Conservation (phyloP, 2,113 vertebrate species). For the Misgurnus mizolepis region DNA sequence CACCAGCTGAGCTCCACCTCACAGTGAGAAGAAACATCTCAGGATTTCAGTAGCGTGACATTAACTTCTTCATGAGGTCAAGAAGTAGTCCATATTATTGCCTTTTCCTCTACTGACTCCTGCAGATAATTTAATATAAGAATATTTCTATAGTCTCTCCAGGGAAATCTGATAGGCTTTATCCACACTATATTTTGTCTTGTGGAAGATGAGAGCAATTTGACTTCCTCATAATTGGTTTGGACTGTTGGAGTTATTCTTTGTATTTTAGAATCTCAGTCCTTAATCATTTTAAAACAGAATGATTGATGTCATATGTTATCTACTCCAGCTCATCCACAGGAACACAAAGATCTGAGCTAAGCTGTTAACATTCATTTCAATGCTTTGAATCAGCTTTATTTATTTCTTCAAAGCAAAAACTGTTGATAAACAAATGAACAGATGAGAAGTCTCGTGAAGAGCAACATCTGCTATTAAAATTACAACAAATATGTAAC, state of each 20-base stretch:
- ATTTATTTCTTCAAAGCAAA: too few relatives aligned
- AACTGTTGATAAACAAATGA: too few relatives aligned
- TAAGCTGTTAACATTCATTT: neutral
- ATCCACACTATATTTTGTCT: constrained; percentile 68
- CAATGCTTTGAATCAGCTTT: neutral
- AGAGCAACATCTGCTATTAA: too few relatives aligned
- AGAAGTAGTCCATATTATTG: constrained; percentile 59
- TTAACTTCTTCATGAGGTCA: constrained; percentile 43
- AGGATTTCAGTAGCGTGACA: constrained; percentile 14
- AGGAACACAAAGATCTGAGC: neutral
- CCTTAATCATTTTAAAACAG: neutral
- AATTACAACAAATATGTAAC: too few relatives aligned
- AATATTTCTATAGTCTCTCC: constrained; percentile 68
- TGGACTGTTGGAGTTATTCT: constrained; percentile 54
- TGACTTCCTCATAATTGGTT: constrained; percentile 67
- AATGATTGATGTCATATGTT: neutral
- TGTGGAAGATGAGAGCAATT: constrained; percentile 70
- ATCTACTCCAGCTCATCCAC: too few relatives aligned
- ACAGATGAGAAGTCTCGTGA: too few relatives aligned
- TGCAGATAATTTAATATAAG: constrained; percentile 70
- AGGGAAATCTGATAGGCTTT: constrained; percentile 72
- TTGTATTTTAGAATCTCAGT: neutral
- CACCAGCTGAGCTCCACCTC: neutral
- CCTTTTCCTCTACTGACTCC: constrained; percentile 45
- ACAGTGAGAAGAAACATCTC: constrained; percentile 28